Evolutionary conservation across 2,113 vertebrate species (phyloP).

Genomic region (Gopherus flavomarginatus): DNA sequence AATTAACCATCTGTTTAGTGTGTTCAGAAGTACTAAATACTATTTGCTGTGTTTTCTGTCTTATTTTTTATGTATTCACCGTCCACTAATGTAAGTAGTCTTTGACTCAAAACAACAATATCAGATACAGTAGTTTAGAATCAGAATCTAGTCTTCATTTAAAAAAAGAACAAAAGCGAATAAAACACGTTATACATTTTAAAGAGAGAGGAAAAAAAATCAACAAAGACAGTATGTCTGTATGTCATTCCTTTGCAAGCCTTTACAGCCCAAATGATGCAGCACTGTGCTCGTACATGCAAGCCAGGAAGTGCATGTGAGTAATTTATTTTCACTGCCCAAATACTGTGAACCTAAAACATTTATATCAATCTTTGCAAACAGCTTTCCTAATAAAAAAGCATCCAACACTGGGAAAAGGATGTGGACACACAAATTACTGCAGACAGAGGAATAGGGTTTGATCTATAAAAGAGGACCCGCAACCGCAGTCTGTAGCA

Average conservation of each 20-base stretch:
- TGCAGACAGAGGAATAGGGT: background rate
- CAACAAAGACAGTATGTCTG: background rate
- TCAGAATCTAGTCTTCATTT: constrained; percentile 52
- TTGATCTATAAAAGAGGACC: background rate
- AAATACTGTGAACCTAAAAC: background rate
- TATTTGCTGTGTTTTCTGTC: constrained; percentile 49
- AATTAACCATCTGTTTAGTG: constrained; percentile 51
- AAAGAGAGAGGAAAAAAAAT: constrained; percentile 18
- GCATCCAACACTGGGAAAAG: background rate
- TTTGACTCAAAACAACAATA: background rate
- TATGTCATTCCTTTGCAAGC: background rate
- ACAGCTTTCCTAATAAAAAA: background rate
- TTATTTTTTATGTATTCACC: background rate
- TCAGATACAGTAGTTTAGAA: constrained; percentile 15
- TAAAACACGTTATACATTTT: constrained; percentile 1
- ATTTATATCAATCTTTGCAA: background rate
- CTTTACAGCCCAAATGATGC: background rate
- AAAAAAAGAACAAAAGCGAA: constrained; percentile 42
- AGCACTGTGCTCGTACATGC: background rate
- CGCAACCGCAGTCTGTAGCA: background rate
- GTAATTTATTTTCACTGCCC: background rate
- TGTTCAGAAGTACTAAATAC: constrained; percentile 49
- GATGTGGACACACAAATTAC: background rate
- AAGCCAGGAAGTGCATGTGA: background rate
- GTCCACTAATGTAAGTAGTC: constrained; percentile 37